Conservation (phyloP, 2,113 vertebrate genomes). For the Sylvilagus bachmani region DNA sequence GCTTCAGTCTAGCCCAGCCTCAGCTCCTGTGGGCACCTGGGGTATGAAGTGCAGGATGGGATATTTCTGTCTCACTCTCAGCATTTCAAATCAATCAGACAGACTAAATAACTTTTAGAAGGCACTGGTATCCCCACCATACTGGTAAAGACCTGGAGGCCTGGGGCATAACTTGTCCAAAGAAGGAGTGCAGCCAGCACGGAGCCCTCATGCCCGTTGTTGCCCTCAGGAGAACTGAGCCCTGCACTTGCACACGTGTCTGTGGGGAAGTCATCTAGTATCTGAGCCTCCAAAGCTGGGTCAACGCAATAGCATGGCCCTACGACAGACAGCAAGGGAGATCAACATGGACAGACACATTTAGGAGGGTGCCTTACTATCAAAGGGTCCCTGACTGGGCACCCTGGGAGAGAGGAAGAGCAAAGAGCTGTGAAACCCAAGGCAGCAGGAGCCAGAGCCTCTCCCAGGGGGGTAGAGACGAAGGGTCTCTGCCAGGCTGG, state of each 20-base stretch:
- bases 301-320: background rate
- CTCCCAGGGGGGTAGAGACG: background rate
- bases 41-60: too few relatives aligned
- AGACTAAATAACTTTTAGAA: too few relatives aligned
- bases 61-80: too few relatives aligned
- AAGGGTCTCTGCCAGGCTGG: background rate
- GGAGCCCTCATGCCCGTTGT: background rate
- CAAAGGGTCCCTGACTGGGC: background rate
- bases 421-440: background rate
- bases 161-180: background rate
- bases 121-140: background rate
- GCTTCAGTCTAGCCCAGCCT: too few relatives aligned
- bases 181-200: background rate
- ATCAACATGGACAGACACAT: background rate
- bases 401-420: background rate
- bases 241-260: background rate
- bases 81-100: too few relatives aligned
- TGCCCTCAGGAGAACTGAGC: background rate
- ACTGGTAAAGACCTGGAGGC: background rate
- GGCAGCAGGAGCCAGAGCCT: background rate
- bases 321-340: background rate
- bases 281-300: background rate
- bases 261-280: background rate
- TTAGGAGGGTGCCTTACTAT: background rate
- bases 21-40: too few relatives aligned